These are phyloP conservation scores for Lagorchestes hirsutus DNA, from an alignment of 2,797 vertebrate genomes.

Conservation along the genomic window DNA sequence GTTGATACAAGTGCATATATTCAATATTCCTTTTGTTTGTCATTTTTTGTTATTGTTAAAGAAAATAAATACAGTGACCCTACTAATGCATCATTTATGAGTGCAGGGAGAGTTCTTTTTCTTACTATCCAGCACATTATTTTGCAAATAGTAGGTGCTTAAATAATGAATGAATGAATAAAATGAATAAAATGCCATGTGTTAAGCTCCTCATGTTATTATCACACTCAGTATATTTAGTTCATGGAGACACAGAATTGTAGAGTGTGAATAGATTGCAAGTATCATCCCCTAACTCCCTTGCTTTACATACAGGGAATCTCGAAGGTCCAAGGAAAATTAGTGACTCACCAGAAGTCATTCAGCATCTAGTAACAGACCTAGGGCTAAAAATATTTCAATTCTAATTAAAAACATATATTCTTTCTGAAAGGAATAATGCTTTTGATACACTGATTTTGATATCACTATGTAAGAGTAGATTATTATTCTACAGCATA, in stretches of 20 bases:
- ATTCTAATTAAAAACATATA: not conserved
- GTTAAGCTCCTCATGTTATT: not conserved
- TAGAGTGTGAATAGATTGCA: too few species aligned
- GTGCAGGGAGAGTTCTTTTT: not conserved
- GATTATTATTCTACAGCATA: not conserved
- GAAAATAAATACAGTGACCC: not conserved
- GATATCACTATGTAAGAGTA: not conserved
- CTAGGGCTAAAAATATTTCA: not conserved
- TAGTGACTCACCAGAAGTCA: not conserved
- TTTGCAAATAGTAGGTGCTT: not conserved
- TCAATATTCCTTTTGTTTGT: not conserved
- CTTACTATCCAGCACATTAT: not conserved
- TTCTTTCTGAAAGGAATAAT: not conserved
- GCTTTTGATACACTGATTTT: not conserved
- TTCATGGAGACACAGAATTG: not conserved
- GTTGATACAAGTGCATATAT: not conserved
- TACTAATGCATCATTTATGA: not conserved
- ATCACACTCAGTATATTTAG: not conserved
- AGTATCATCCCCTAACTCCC: not conserved
- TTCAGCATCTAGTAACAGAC: too few species aligned
- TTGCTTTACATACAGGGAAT: not conserved
- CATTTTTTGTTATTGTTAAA: not conserved
- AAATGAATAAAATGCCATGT: not conserved
- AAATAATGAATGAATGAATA: not conserved
- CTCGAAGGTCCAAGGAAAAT: not conserved